Evolutionary conservation across 2,888 invertebrate genomes (phyloP), one percentile per base, ranked within the genome.

Genomic region (Linyphia triangularis): DNA sequence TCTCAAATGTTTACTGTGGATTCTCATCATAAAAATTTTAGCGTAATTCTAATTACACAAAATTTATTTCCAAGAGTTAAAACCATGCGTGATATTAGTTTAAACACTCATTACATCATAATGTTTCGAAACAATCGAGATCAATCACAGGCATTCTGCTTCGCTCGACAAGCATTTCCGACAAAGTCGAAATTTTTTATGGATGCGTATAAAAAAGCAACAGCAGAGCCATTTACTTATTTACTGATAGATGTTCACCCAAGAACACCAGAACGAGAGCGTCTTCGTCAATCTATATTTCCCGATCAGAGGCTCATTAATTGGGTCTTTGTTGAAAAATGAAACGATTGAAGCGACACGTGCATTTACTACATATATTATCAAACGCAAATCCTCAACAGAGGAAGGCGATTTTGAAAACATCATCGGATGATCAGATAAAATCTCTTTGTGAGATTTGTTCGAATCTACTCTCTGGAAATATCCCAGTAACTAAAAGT

Each of bases 121-220:
- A 13, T 65, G 65, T 65, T 65, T 65, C 65, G 65, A 6, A 65
- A 65, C 28, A 65, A 28, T 4, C 65, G 65, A 65, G 65, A 65
- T 24, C 10, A 16, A n/a, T 65, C 65, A 16, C 65, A 65, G 30
- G 16, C 26, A 9, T 28, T n/a, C 28, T 65, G 65, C 30, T 65
- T 65, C 30, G 28, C 65, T 19, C 10, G 65, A 30, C 65, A 65
- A 65, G 65, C 65, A 3, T 65, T 65, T 65, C 65, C 65, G 2
- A 13, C 5, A 6, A 63, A 63, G 10, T 22, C 24, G 3, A 63
- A 63, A 63, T 63, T 24, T 63, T 63, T 63, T 26, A 16, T 75
- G 30, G 51, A 72, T 3, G 89, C 90, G 3, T 90, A 90, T 85
- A 69, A 82, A 24, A 86, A 89, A 19, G 89, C 90, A 2, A 90